Base-by-base conservation (phyloP, 2,797 vertebrate species). In the Helicolenus hilgendorfi region DNA sequence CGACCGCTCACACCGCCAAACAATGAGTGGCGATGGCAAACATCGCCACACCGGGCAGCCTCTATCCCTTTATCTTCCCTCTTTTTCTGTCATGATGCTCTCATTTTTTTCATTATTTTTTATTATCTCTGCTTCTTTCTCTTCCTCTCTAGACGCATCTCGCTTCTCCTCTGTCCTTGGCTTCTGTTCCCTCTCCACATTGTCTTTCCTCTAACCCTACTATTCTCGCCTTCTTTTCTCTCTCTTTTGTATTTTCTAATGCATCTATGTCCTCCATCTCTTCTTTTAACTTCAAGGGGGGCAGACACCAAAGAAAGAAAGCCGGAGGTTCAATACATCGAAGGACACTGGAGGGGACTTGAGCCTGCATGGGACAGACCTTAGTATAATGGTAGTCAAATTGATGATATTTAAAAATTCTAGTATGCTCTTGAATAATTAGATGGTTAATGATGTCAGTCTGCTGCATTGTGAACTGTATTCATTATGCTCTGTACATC, bases 1-100 rank as follows among this genome's bases (percentile, higher is more conserved):
- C 41, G 41, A 49, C 45, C 79, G 86, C 86, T 93, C 95, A 92
- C 89, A 73, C 87, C 70, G 77, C 91, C 96, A 94, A 94, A 96
- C 94, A 92, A 85, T 94, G 75, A 95, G 80, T 92, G 87, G 94
- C 94, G 90, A 96, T 68, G 79, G 87, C 87, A 89, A 94, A 95
- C 93, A 88, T 91, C 77, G 29, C 56, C 81, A 84, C 80, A 82
- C 56, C 65, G 27, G 31, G 55, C 63, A 45, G 69, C 77, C 83
- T 55, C 70, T 74, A 83, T 84, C 79, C 64, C 79, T 92, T 89
- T 84, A 89, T 91, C 86, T 91, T 79, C 41, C 58, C 35, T 82
- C 29, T 38, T 64, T 86, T 81, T 85, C 71, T 77, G 53, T 86
- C 84, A 68, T 9, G 53, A 62, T 45, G 41, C 41, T 59, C 11